Evolutionary conservation across 2,888 invertebrate species (phyloP), one percentile per base, ranked within the genome.

Genomic region (Tinea semifulvella): DNA sequence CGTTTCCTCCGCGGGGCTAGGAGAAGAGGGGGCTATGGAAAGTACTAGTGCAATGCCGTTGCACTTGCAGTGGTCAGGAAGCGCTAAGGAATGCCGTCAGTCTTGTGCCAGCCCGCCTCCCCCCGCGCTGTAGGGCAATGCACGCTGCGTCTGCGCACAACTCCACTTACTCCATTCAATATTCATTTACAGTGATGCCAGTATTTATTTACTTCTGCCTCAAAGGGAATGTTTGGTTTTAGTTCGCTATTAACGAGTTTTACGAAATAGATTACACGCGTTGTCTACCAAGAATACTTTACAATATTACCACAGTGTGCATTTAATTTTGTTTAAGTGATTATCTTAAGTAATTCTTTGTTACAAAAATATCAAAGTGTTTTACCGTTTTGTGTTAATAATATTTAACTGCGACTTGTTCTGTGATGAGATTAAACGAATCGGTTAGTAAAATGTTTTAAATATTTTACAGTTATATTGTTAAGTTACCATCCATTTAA

Each of bases 61-160:
- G 73, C 79, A 79, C 77, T 79, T 77, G 79, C 77, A 70, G 63
- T 65, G 76, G 77, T 75, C 80, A 79, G 79, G 80, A 80, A 79
- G 79, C 76, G 77, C 72, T 56, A 65, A 63, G 81, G 81, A 81
- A 81, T 81, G 81, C 79, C 71, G 81, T 81, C 81, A 76, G 76
- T 65, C 80, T 75, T 77, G 80, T 79, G 76, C 16, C 16, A 20
- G 16, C 31, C 27, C 14, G 18, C 18, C 35, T 11, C 17, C 26
- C 36, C 44, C n/a, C 31, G 36, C 36, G 6, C 44, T 16, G 13
- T 61, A 65, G 72, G 68, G 68, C 76, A 77, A 71, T 72, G 77
- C 65, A 68, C 76, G 71, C 69, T 61, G 67, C 71, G 71, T 69
- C 62, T 58, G 68, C 71, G 75, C 73, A 69, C 26, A 6, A 61